These are phyloP conservation scores for Micrastur ruficollis DNA, from an alignment of 2,797 vertebrate species.

Conservation along the genomic window DNA sequence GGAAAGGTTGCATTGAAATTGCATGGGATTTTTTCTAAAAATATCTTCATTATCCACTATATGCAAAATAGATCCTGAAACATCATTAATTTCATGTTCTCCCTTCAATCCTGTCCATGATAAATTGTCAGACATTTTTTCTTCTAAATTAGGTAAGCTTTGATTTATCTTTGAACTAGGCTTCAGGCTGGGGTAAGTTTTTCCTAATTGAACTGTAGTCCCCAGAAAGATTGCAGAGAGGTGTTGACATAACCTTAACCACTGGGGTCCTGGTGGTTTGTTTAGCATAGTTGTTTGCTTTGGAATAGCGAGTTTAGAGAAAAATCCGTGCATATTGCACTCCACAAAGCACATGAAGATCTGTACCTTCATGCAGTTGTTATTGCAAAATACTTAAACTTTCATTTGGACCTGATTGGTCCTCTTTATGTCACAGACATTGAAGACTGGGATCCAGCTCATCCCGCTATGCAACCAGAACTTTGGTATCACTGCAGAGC, in stretches of 20 bases:
- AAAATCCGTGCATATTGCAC: not conserved
- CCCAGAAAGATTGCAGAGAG: not conserved
- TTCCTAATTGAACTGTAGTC: not conserved
- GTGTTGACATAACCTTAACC: not conserved
- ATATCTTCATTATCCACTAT: not conserved
- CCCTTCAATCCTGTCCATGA: not conserved
- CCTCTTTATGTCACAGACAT: not conserved
- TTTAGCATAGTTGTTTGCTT: not conserved
- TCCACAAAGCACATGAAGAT: not conserved
- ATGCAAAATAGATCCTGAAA: not conserved
- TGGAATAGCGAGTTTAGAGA: not conserved
- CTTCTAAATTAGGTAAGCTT: not conserved
- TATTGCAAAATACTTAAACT: not conserved
- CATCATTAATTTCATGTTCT: not conserved
- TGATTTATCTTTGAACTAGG: conserved; percentile 13
- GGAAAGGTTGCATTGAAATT: not conserved
- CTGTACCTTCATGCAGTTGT: not conserved
- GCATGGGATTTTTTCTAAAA: not conserved
- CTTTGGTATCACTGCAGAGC: not conserved
- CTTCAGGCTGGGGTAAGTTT: not conserved
- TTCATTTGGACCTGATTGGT: not conserved
- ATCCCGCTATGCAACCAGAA: not conserved
- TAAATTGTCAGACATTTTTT: not conserved
- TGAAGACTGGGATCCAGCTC: not conserved
- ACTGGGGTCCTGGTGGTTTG: not conserved